A percentile compares a stretch with the other conserved stretches of the same genome.
Evolutionary conservation across 2,113 vertebrate genomes (phyloP).

Genomic region (Aramus guarauna): DNA sequence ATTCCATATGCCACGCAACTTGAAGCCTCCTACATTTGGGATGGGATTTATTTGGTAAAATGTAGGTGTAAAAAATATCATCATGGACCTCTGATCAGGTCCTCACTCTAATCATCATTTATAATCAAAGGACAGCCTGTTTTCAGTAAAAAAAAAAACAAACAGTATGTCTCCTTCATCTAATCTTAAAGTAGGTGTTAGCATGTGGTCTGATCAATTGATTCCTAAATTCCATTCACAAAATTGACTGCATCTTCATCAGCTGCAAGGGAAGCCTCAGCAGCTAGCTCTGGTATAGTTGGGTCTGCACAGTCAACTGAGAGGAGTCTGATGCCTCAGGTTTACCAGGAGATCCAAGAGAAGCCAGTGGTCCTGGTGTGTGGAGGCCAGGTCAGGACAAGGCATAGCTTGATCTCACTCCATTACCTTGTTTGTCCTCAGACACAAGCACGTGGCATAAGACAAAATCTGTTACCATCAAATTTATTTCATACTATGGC

Average conservation of each 20-base stretch:
- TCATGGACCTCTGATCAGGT: neutral
- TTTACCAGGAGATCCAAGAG: neutral
- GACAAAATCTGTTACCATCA: neutral
- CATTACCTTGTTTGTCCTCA: neutral
- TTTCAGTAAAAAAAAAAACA: neutral
- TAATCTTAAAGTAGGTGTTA: neutral
- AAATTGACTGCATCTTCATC: neutral
- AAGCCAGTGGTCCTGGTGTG: neutral
- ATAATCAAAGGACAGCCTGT: fast-evolving
- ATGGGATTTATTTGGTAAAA: neutral
- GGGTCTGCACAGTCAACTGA: neutral
- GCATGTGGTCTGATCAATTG: neutral
- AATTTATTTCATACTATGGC: neutral
- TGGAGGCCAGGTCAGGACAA: neutral
- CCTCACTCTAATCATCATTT: neutral
- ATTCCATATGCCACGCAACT: neutral
- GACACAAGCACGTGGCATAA: neutral
- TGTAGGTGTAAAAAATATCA: neutral
- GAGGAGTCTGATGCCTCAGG: neutral
- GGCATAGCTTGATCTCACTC: neutral
- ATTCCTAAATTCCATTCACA: neutral
- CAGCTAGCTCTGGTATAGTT: neutral
- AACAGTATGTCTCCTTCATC: neutral
- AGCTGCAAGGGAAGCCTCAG: neutral
- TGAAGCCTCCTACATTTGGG: neutral